Evolutionary conservation across 2,113 vertebrate genomes (phyloP), one percentile per base, ranked within the genome.

Genomic region (Rhabdomys dilectus): DNA sequence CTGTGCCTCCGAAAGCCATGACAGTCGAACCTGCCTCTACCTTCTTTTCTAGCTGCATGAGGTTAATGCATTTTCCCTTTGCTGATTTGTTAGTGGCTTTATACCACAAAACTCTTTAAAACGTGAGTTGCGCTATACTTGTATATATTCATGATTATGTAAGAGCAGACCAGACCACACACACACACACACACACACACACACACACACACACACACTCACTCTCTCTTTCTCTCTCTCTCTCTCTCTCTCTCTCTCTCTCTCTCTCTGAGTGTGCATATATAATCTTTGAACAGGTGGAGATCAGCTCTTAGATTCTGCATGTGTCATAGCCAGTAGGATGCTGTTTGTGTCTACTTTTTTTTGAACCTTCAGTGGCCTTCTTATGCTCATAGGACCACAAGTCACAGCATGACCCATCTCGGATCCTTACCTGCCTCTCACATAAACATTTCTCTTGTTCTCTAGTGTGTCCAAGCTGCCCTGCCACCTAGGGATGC

Each of bases 331-430:
- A 62, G 64, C 24, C 21, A 77, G 39, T 72, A n/a, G 72, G 70
- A 22, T 56, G 34, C 7, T 76, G 16, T 62, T 3, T 11, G 6
- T 88, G 17, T 2, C 39, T 12, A 62, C 17, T 48, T 34, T 56
- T 19, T 89, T 22, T 34, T 62, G 29, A 88, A 56, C 24, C 87
- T 73, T 95, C 42, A n/a, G 45, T 91, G 60, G 13, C 15, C n/a
- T 97, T 70, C 45, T 81, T 88, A 82, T 91, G 45, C 77, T 89
- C 17, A 42, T 48, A 94, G 66, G 31, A 62, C 84, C 77, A 39
- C 58, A 56, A 36, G 39, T 51, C 34, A 42, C 94, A 58, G 39
- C 21, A 3, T 73, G 58, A 29, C 73, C 16, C 0, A 1, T 8
- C 51, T n/a, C 45, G 31, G 58, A 85, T 19, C 36, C 34, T 76